Base-by-base conservation (phyloP, 92 coral and sea anemone genomes). In the Umimayanthus chanpuru region DNA sequence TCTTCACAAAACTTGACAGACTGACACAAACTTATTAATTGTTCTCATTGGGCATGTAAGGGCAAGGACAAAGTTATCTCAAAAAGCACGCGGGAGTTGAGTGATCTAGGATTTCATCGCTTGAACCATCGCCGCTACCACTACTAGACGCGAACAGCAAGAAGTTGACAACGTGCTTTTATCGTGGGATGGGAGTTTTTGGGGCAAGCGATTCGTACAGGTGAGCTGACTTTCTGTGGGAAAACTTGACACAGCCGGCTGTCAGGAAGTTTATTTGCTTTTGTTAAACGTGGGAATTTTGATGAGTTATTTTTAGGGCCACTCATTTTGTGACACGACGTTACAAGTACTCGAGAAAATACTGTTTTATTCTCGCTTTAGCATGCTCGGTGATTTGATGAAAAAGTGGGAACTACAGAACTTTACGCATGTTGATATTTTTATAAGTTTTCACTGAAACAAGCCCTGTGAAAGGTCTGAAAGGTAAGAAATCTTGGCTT, bases 11-110 rank as follows among this genome's bases (percentile, higher is more conserved):
- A 43, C 23, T 80, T 91, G 93, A 88, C 91, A 88, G 89, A 23
- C 79, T 79, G 91, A 83, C 91, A 91, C 64, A 76, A 91, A 84
- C 85, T 72, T 66, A 85, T 58, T 89, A 85, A 91, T 91, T 82
- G 88, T 87, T 87, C 87, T 83, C 61, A 5, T 28, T 61, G 91
- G 93, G 89, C 93, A 91, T 73, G 93, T 85, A 74, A 66, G 77
- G 93, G 89, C 93, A 85, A 73, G 89, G 82, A 53, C 64, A 70
- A 36, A 70, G 87, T 83, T 83, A 83, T 83, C 87, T 70, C 66
- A 67, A 41, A 83, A 83, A 26, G 77, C 87, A 83, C 65, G 87
- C 76, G 87, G 87, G 16, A 81, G 87, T 9, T 70, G 87, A 83
- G 41, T 83, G 78, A 83, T 83, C 86, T 82, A 26, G 0, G 40